Conservation (phyloP, 2,113 vertebrate genomes). For the Oryzias melastigma region DNA sequence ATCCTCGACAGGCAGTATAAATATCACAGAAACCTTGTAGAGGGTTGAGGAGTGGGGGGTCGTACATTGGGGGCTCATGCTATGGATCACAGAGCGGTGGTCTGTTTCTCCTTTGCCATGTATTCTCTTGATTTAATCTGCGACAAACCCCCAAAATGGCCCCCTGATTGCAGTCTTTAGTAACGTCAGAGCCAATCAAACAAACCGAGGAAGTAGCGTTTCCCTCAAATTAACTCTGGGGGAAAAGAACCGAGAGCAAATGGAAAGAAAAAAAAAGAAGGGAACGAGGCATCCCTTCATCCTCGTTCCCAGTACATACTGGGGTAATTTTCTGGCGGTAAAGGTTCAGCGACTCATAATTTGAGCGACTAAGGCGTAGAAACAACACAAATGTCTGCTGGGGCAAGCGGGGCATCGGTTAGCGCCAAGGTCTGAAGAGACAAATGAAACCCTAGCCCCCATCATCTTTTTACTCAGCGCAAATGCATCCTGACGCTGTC, state of each 20-base stretch:
- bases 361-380: constrained; percentile 77
- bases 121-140: constrained; percentile 80
- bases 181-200: constrained; percentile 82
- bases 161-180: constrained; percentile 81
- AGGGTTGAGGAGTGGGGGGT: constrained; percentile 10
- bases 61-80: constrained; percentile 42
- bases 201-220: constrained; percentile 73
- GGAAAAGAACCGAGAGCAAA: constrained; percentile 61
- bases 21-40: constrained; percentile 56
- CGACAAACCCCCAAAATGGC: constrained; percentile 76
- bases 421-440: constrained; percentile 70
- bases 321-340: constrained; percentile 79
- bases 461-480: constrained; percentile 60
- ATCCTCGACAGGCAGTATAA: constrained; percentile 52
- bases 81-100: constrained; percentile 47
- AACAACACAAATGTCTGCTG: constrained; percentile 70
- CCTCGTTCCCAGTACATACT: constrained; percentile 61
- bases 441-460: constrained; percentile 70
- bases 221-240: constrained; percentile 75
- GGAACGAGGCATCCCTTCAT: constrained; percentile 57
- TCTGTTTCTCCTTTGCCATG: constrained; percentile 72
- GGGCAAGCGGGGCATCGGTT: constrained; percentile 61
- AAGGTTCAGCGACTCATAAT: constrained; percentile 81
- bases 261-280: constrained; percentile 63
- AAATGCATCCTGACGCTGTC: constrained; percentile 79